Evolutionary conservation across 2,113 vertebrate genomes (phyloP).

Genomic region (Rhagologus leucostigma): DNA sequence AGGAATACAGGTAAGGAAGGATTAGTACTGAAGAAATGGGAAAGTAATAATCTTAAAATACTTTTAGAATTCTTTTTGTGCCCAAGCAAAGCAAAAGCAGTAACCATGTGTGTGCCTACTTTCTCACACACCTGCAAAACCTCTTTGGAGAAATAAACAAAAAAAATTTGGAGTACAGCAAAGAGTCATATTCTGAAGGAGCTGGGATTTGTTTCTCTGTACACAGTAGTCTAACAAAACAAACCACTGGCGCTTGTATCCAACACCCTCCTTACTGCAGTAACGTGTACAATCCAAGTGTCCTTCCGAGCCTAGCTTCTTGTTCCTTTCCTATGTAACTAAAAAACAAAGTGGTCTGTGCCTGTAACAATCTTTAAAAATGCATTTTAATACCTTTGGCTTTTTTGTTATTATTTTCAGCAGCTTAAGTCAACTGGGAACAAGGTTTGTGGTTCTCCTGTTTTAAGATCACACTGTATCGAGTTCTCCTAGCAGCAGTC

Average conservation of each 20-base stretch:
- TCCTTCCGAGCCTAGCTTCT: not conserved
- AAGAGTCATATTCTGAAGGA: not conserved
- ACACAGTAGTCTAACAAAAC: not conserved
- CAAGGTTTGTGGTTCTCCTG: constrained; percentile 21
- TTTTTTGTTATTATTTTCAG: constrained; percentile 31
- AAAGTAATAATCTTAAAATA: not conserved
- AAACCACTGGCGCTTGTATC: not conserved
- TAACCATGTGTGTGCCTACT: not conserved
- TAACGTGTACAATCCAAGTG: not conserved
- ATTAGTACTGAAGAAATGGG: not conserved
- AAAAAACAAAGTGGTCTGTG: constrained; percentile 29
- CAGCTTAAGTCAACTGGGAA: constrained; percentile 54
- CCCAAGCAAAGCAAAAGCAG: not conserved
- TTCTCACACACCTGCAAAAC: constrained; percentile 36
- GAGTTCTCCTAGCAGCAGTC: constrained; percentile 6
- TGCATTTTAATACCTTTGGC: constrained; percentile 49
- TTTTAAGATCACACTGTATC: constrained; percentile 10
- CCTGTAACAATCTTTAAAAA: constrained; percentile 52
- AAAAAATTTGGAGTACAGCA: not conserved
- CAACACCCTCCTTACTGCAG: not conserved
- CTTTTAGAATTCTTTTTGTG: not conserved
- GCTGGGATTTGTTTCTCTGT: not conserved
- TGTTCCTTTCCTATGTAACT: not conserved
- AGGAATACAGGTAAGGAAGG: constrained; percentile 5
- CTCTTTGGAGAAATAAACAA: constrained; percentile 11